Evolutionary conservation across 2,797 vertebrate species (phyloP), one percentile per base, ranked within the genome.

Genomic region (Cynodonichthys magdalenae): DNA sequence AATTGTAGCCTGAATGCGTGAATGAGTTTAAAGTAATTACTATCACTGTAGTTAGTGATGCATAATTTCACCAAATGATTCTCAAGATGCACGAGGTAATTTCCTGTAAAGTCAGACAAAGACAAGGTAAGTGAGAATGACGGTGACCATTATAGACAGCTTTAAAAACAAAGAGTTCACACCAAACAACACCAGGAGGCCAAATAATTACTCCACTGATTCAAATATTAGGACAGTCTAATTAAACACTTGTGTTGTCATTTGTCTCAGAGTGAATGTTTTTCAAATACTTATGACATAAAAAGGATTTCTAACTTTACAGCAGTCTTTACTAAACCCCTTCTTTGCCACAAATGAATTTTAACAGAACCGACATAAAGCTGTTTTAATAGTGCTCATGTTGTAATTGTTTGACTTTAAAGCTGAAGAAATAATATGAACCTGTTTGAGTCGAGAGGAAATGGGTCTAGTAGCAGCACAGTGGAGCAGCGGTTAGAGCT

Each of bases 1-100:
- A 66, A 74, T 39, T 57, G 44, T 50, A 45, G 19, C 53, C 66
- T 76, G 58, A 71, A 71, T 63, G 66, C 62, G 57, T 20, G 53
- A 81, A 51, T 52, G 61, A 24, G 34, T 62, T 67, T 47, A 41
- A 52, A 53, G 44, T 60, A 69, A 71, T 82, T 71, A 71, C 49
- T 63, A 28, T 49, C 47, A 36, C 18, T 6, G 1, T 46, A 53
- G 47, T 66, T 61, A 76, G 58, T 68, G 69, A 75, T 66, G 61
- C 48, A 60, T 72, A 19, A 78, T 74, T 74, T 72, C 65, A 53
- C 52, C 8, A 29, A 57, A 42, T 56, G 42, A 67, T 70, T 71
- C 62, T 52, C 15, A 53, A 63, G 57, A 63, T 53, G 50, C 45
- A 53, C 7, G 3, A 3, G 6, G 12, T 44, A 12, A 54, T 62